phyloP scores from a whole-genome alignment of 2,888 invertebrate genomes.

The Cylloceria caligata region DNA sequence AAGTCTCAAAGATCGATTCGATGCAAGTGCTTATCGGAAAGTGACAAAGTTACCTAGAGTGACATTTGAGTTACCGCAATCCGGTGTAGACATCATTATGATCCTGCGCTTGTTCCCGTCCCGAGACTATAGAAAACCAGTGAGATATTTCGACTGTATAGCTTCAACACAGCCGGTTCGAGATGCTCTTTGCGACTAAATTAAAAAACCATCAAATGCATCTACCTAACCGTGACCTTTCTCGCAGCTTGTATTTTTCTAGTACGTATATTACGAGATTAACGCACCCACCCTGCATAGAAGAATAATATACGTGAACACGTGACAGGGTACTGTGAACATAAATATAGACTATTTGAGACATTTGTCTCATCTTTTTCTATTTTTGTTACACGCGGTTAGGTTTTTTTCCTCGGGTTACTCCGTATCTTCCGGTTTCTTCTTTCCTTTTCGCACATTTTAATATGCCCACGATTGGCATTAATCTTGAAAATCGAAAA shows the following conservation, averaged over 20 bases:
- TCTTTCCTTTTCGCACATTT: too few species aligned
- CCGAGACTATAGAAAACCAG: not conserved
- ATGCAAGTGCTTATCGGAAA: not conserved
- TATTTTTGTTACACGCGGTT: not conserved
- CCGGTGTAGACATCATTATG: not conserved
- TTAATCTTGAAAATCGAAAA: not conserved
- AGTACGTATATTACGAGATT: constrained; percentile 3
- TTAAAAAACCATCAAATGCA: constrained; percentile 24
- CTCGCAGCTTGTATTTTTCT: not conserved
- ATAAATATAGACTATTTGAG: not conserved
- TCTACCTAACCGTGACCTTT: not conserved
- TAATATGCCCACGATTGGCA: not conserved
- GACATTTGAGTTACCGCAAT: not conserved
- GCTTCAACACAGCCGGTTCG: not conserved
- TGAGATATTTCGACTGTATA: constrained; percentile 40
- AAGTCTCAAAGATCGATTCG: not conserved
- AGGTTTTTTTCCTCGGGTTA: not conserved
- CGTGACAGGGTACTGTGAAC: constrained; percentile 16
- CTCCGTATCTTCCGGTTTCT: not conserved
- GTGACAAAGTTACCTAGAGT: not conserved
- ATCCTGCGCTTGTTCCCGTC: not conserved
- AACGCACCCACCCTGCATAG: not conserved
- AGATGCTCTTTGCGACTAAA: constrained; percentile 26
- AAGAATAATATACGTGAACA: constrained; percentile 20
- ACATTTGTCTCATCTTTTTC: constrained; percentile 7